Evolutionary conservation across 2,113 vertebrate genomes (phyloP).

Genomic region (Alosa alosa): DNA sequence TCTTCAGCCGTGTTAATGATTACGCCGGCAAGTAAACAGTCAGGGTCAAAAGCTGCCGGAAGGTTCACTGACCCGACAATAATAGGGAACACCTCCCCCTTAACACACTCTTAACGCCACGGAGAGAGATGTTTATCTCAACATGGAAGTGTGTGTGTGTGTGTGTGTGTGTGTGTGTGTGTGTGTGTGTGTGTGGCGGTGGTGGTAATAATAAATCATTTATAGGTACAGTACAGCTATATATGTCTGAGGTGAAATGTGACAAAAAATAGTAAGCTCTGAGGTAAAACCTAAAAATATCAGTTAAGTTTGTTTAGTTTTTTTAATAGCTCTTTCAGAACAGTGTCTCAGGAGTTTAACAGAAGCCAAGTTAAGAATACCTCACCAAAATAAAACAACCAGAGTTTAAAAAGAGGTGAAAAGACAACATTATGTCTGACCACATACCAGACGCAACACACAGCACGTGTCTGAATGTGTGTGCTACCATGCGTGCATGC

Average conservation of each 20-base stretch:
- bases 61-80: conserved; percentile 11
- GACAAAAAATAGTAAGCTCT: background rate
- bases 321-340: too few relatives aligned
- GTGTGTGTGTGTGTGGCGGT: conserved; percentile 11
- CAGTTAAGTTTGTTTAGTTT: too few relatives aligned
- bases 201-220: background rate
- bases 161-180: background rate
- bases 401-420: background rate
- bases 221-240: background rate
- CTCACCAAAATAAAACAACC: background rate
- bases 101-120: background rate
- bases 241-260: background rate
- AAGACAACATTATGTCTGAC: too few relatives aligned
- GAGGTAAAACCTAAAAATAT: background rate
- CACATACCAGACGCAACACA: too few relatives aligned
- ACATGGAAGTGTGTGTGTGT: background rate
- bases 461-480: background rate
- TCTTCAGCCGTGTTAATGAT: conserved; percentile 38
- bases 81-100: background rate
- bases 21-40: conserved; percentile 31
- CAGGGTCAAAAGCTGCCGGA: conserved; percentile 26
- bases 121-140: background rate
- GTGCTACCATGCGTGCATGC: background rate
- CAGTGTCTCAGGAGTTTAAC: background rate
- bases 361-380: background rate